Conservation (phyloP, 1,140 invertebrate genomes). For the Phortica variegata region DNA sequence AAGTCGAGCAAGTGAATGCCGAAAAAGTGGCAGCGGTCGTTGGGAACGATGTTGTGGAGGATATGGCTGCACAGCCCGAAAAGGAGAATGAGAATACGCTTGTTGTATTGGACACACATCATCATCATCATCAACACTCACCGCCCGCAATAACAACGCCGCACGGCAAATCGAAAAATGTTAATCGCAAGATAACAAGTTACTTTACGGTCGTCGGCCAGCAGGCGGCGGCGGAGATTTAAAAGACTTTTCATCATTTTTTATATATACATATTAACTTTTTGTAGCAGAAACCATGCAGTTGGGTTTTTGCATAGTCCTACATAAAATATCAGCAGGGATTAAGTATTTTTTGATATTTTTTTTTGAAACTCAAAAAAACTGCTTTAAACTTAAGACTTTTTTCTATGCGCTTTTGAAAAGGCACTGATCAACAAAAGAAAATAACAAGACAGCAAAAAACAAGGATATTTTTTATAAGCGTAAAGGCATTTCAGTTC, state of each 20-base stretch:
- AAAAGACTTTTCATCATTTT: constrained; percentile 40
- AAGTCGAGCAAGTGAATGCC: constrained; percentile 33
- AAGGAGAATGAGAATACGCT: constrained; percentile 33
- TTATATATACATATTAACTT: constrained; percentile 24
- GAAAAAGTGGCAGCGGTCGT: background rate
- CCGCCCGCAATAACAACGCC: constrained; percentile 6
- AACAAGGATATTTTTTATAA: too few species aligned
- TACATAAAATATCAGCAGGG: constrained; percentile 36
- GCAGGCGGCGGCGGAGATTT: constrained; percentile 45
- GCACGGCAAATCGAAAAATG: constrained; percentile 28
- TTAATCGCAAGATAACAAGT: constrained; percentile 45
- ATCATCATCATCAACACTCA: constrained; percentile 17
- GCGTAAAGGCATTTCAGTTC: too few species aligned
- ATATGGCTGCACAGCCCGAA: constrained; percentile 31
- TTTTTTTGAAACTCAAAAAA: background rate
- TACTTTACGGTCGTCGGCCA: constrained; percentile 51
- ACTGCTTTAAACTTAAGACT: background rate
- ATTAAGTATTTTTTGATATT: constrained; percentile 37
- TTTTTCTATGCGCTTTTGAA: background rate
- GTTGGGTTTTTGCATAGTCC: constrained; percentile 15
- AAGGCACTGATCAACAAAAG: too few species aligned
- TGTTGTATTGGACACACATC: constrained; percentile 8
- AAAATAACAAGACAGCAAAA: too few species aligned
- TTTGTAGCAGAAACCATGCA: constrained; percentile 31
- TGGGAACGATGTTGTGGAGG: constrained; percentile 20